Evolutionary conservation across 64 coral and sea anemone species (phyloP).

Genomic region (Pocillopora damicornis): DNA sequence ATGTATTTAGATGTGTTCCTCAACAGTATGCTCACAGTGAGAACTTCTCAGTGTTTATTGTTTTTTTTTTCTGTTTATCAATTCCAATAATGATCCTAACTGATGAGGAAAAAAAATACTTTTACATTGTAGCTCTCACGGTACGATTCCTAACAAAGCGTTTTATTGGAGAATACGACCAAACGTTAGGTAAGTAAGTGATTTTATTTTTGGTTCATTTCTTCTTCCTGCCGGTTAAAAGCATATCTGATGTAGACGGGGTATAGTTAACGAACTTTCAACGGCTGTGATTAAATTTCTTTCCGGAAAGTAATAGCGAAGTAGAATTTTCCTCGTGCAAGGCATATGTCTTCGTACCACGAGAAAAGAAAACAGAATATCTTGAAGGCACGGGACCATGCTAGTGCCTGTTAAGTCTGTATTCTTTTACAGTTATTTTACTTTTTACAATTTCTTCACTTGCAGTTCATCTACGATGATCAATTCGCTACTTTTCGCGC

Average conservation of each 20-base stretch:
- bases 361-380: no score
- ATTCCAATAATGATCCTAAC: neutral
- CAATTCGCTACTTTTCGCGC: no score
- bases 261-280: neutral
- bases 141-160: constrained; percentile 76
- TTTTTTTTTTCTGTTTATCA: neutral
- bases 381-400: no score
- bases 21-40: no score
- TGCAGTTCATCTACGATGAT: no score
- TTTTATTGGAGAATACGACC: constrained; percentile 92
- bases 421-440: no score
- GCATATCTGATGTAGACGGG: neutral
- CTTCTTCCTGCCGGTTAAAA: neutral
- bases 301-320: no score
- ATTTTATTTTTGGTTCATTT: neutral
- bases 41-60: neutral
- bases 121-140: constrained; percentile 61
- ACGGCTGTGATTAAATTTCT: neutral
- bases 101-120: neutral
- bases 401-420: no score
- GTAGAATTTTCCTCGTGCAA: no score
- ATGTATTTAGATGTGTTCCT: no score
- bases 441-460: no score
- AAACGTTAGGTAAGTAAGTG: constrained; percentile 70
- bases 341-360: no score